phyloP scores from a whole-genome alignment of 2,113 vertebrate genomes.

The Brachyistius frenatus region DNA sequence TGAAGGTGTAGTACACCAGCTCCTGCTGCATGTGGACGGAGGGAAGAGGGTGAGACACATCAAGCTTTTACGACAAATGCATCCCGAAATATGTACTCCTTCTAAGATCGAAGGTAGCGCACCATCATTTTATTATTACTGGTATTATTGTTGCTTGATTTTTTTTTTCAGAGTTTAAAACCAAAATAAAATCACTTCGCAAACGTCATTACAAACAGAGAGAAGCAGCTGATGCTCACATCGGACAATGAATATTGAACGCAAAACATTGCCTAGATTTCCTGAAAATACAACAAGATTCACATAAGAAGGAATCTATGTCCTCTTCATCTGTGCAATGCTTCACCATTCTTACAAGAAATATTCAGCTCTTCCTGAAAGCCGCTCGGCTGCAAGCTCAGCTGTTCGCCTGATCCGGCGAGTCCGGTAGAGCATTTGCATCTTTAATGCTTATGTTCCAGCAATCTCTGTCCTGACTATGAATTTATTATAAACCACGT shows the following conservation, averaged over 20 bases:
- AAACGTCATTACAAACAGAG: background rate
- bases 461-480: conserved; percentile 31
- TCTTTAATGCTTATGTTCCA: conserved; percentile 40
- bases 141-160: too few species aligned
- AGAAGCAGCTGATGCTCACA: background rate
- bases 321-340: conserved; percentile 3
- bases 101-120: too few species aligned
- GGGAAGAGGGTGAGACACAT: background rate
- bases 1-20: conserved; percentile 96
- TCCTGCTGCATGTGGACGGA: conserved; percentile 89
- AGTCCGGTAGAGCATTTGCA: conserved; percentile 34
- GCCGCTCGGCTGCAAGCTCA: conserved; percentile 17
- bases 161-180: too few species aligned
- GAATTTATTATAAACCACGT: conserved; percentile 36
- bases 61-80: background rate
- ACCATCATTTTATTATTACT: too few species aligned
- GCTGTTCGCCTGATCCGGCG: conserved; percentile 39
- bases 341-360: conserved; percentile 15
- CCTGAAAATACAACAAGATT: background rate
- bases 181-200: too few species aligned
- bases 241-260: background rate
- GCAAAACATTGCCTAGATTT: background rate
- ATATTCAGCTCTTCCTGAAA: conserved; percentile 26
- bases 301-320: background rate
- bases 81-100: background rate